These are phyloP conservation scores for Papilio xuthus DNA, from an alignment of 1,140 invertebrate genomes.

Conservation along the genomic window DNA sequence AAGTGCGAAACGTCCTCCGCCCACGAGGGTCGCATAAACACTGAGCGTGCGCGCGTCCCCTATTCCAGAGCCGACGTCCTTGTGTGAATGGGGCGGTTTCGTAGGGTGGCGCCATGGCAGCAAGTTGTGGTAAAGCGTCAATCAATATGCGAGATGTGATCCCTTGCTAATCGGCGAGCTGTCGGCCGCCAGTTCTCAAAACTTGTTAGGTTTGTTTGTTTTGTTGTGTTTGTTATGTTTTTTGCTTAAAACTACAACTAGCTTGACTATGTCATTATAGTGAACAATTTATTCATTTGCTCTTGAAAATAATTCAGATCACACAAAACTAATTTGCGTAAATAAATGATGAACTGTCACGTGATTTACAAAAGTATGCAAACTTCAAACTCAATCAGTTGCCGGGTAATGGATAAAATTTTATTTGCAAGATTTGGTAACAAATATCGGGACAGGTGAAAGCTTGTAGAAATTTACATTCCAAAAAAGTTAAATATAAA, in stretches of 20 bases:
- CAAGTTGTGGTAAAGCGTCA: slow-evolving; percentile 72
- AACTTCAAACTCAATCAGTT: too few relatives aligned
- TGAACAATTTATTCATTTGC: background rate
- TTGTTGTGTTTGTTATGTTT: background rate
- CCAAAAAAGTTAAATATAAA: background rate
- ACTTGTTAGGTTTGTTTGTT: background rate
- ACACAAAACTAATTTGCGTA: background rate
- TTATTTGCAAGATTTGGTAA: too few relatives aligned
- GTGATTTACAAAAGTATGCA: too few relatives aligned
- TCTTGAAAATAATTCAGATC: background rate
- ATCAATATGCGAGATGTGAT: slow-evolving; percentile 79
- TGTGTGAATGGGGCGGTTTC: slow-evolving; percentile 73
- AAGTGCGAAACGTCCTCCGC: slow-evolving; percentile 58
- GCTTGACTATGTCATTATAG: background rate
- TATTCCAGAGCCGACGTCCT: slow-evolving; percentile 75
- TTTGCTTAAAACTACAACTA: background rate
- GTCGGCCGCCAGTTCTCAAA: slow-evolving; percentile 37
- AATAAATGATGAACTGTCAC: too few relatives aligned
- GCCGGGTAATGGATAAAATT: too few relatives aligned
- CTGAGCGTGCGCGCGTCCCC: slow-evolving; percentile 77
- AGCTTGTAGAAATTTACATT: background rate
- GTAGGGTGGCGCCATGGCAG: slow-evolving; percentile 73
- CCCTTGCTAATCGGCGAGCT: slow-evolving; percentile 57
- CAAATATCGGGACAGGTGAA: too few relatives aligned
- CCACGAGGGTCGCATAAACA: slow-evolving; percentile 59